Conservation (phyloP, 2,113 vertebrate species). For the Rhadina sibilatrix region DNA sequence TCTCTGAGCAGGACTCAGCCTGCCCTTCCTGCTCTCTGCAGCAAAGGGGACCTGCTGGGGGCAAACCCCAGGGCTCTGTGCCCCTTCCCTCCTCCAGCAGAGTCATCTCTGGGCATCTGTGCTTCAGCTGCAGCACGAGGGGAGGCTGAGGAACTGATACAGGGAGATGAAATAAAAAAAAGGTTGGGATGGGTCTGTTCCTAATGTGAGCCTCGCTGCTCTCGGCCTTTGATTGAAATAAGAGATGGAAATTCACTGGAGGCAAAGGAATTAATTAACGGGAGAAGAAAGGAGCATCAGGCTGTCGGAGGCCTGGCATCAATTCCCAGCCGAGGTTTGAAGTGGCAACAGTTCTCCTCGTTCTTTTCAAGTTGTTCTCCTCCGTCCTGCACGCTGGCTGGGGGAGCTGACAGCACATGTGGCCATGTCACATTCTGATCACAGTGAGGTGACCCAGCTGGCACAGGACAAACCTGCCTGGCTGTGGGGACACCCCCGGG, state of each 20-base stretch:
- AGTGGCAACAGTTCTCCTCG: neutral
- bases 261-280: slow-evolving; percentile 56
- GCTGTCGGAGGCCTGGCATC: slow-evolving; percentile 50
- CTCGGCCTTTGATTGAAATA: slow-evolving; percentile 9
- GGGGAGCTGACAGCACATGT: neutral
- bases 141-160: neutral
- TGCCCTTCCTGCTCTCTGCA: neutral
- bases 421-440: neutral
- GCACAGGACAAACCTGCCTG: neutral
- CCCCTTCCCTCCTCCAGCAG: neutral
- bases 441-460: fast-evolving
- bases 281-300: slow-evolving; percentile 62
- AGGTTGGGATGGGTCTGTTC: slow-evolving; percentile 4
- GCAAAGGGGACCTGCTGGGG: neutral
- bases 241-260: slow-evolving; percentile 43
- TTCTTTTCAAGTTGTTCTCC: neutral
- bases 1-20: too few species aligned
- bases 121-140: neutral
- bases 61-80: neutral
- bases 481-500: neutral
- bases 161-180: neutral
- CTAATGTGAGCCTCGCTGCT: slow-evolving; percentile 1
- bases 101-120: neutral
- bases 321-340: slow-evolving; percentile 17
- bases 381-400: neutral